phyloP scores from a whole-genome alignment of 2,797 vertebrate genomes.

The Poliocrania exsul region DNA sequence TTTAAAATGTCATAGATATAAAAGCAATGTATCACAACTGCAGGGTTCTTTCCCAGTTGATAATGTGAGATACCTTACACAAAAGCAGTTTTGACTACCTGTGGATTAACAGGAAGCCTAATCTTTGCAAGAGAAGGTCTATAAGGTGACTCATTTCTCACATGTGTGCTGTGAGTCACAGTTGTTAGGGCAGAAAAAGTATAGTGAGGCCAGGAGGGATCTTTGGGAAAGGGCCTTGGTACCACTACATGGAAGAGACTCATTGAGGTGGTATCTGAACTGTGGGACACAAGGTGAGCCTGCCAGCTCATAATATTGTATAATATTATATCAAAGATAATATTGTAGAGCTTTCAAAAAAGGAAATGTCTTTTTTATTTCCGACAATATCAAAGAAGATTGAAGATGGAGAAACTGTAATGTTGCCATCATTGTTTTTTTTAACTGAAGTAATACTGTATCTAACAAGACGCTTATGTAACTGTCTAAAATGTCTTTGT shows the following conservation, averaged over 20 bases:
- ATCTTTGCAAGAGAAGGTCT: not conserved
- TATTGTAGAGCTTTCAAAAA: not conserved
- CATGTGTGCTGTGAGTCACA: not conserved
- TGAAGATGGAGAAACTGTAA: not conserved
- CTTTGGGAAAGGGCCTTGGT: not conserved
- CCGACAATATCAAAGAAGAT: not conserved
- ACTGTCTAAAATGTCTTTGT: constrained; percentile 1
- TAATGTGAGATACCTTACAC: not conserved
- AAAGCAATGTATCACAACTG: not conserved
- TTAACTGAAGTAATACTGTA: not conserved
- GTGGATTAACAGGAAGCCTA: not conserved
- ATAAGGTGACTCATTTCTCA: not conserved
- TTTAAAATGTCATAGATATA: not conserved
- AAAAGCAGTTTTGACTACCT: not conserved
- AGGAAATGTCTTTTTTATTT: not conserved
- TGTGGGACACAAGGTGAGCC: not conserved
- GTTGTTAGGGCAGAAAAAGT: no score
- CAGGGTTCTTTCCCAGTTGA: not conserved
- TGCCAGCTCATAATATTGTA: not conserved
- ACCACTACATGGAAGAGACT: not conserved
- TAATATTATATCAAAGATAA: not conserved
- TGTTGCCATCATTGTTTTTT: not conserved
- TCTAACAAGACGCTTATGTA: not conserved
- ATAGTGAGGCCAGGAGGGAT: not conserved
- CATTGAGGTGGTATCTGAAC: not conserved